Evolutionary conservation across 1,140 invertebrate genomes (phyloP).

Genomic region (Drosophila nikananu): DNA sequence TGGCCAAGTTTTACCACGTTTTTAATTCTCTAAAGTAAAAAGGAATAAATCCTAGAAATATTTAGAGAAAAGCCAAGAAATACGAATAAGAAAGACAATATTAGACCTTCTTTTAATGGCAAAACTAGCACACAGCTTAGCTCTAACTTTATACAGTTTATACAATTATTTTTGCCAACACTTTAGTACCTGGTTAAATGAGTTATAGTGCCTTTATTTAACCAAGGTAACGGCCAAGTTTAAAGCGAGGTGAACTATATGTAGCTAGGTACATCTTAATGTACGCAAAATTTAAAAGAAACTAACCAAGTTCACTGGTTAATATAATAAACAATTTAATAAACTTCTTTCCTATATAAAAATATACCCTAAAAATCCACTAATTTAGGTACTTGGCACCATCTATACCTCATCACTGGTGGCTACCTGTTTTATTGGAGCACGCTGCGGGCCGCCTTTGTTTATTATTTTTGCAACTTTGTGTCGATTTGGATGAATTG

Average conservation of each 20-base stretch:
- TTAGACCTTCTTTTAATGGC: not conserved
- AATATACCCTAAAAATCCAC: not conserved
- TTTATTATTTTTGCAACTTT: constrained; percentile 51
- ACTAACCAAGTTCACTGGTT: not conserved
- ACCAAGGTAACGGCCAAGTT: not conserved
- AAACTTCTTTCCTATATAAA: not conserved
- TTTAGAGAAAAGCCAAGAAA: not conserved
- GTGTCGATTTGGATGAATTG: constrained; percentile 55
- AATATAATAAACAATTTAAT: not conserved
- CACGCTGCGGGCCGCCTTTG: constrained; percentile 37
- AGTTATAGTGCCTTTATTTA: not conserved
- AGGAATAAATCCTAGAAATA: not conserved
- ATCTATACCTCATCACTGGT: constrained; percentile 20
- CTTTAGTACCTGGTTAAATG: not conserved
- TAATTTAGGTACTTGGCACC: not conserved
- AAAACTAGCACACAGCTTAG: not conserved
- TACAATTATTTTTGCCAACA: not conserved
- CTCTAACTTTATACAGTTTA: not conserved
- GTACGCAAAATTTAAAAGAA: not conserved
- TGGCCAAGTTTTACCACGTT: no score
- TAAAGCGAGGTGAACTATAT: not conserved
- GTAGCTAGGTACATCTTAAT: not conserved
- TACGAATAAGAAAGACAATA: not conserved
- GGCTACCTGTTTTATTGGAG: constrained; percentile 40
- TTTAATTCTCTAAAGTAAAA: not conserved